phyloP scores from a whole-genome alignment of 2,113 vertebrate genomes.

The Neolamprologus modestus region DNA sequence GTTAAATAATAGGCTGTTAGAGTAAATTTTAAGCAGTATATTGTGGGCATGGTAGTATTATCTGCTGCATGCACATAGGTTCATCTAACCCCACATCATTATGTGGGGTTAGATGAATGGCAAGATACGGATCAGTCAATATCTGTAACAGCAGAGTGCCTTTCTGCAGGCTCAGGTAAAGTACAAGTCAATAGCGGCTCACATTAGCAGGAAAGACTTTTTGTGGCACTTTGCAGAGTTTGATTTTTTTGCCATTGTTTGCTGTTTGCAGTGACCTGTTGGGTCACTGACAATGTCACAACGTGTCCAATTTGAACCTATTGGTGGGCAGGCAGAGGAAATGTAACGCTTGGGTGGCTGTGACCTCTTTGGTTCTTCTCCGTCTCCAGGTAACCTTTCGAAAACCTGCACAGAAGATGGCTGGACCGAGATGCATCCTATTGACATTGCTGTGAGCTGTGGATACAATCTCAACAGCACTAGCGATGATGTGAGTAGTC shows the following conservation, averaged over 20 bases:
- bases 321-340: not conserved
- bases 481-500: conserved; percentile 74
- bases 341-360: not conserved
- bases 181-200: not conserved
- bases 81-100: not conserved
- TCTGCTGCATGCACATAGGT: not conserved
- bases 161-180: not conserved
- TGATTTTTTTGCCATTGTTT: not conserved
- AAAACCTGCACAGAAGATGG: conserved; percentile 83
- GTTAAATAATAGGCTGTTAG: not conserved
- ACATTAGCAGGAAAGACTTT: not conserved
- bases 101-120: not conserved
- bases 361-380: conserved; percentile 6
- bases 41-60: not conserved
- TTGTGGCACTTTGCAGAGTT: not conserved
- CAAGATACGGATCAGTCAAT: not conserved
- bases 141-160: not conserved
- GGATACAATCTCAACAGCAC: conserved; percentile 75
- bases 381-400: conserved; percentile 80
- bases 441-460: conserved; percentile 76
- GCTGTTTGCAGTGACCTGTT: not conserved
- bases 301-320: not conserved
- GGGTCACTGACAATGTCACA: not conserved
- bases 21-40: not conserved
- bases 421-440: conserved; percentile 80